phyloP scores from a whole-genome alignment of 2,888 invertebrate species.

The Cephus pygmeus region DNA sequence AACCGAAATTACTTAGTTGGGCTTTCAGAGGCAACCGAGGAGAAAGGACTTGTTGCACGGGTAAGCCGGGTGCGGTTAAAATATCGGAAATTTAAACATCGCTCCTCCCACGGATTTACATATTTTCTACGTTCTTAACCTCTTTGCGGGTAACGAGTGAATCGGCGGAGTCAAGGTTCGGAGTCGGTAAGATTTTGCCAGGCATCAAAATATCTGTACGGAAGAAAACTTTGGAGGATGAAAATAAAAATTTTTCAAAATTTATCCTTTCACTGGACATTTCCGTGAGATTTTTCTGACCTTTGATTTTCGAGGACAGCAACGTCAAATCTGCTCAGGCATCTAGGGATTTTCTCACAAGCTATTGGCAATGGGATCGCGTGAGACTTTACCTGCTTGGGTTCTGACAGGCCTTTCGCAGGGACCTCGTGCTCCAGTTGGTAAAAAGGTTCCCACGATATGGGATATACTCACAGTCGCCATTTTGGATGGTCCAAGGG shows the following conservation, averaged over 20 bases:
- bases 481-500: slow-evolving; percentile 45
- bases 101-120: slow-evolving; percentile 32
- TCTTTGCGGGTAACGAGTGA: slow-evolving; percentile 10
- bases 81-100: slow-evolving; percentile 61
- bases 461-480: slow-evolving; percentile 37
- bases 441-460: slow-evolving; percentile 65
- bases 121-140: slow-evolving; percentile 32
- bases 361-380: slow-evolving; percentile 30
- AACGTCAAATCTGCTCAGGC: slow-evolving; percentile 36
- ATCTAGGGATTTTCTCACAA: slow-evolving; percentile 41
- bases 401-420: slow-evolving; percentile 39
- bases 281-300: not conserved
- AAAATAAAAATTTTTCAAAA: not conserved
- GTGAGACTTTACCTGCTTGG: slow-evolving; percentile 57
- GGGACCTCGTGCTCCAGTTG: slow-evolving; percentile 60
- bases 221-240: not conserved
- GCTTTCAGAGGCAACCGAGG: slow-evolving; percentile 63
- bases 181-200: not conserved
- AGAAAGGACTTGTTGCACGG: slow-evolving; percentile 65
- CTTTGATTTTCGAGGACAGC: not conserved
- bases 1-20: slow-evolving; percentile 61
- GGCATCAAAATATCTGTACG: not conserved
- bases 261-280: not conserved
- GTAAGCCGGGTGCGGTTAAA: slow-evolving; percentile 62
- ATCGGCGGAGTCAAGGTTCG: not conserved